phyloP scores from a whole-genome alignment of 2,113 vertebrate genomes.

The Desmodus rotundus region DNA sequence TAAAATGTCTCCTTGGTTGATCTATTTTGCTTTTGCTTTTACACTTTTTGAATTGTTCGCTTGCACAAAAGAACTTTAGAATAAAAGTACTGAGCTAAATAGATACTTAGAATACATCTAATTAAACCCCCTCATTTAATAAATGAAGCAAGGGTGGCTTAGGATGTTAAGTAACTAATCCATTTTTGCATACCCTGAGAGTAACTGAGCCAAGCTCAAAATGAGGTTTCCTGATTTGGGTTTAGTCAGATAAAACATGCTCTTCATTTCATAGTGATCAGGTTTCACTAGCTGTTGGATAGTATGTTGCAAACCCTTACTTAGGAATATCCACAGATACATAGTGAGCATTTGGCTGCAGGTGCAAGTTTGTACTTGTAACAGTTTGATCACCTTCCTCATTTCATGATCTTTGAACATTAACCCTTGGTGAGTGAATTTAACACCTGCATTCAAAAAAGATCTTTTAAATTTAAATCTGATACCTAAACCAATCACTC shows the following conservation, averaged over 20 bases:
- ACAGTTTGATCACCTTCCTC: conserved; percentile 66
- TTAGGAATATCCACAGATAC: conserved; percentile 77
- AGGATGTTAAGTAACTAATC: not conserved
- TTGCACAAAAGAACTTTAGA: conserved; percentile 2
- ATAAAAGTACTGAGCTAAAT: conserved; percentile 11
- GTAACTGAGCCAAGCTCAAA: conserved; percentile 8
- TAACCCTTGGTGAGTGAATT: conserved; percentile 5
- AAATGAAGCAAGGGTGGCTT: not conserved
- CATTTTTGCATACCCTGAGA: not conserved
- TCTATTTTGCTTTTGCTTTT: not conserved
- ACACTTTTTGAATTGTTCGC: not conserved
- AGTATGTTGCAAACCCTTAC: conserved; percentile 75
- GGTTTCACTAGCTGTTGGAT: conserved; percentile 72
- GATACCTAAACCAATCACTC: not conserved
- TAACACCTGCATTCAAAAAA: not conserved
- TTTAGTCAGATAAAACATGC: conserved; percentile 25
- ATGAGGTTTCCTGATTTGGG: not conserved
- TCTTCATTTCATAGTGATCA: conserved; percentile 73
- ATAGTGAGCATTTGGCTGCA: conserved; percentile 73
- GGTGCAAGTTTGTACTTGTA: conserved; percentile 74
- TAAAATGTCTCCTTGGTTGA: conserved; percentile 13
- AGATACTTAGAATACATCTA: conserved; percentile 28
- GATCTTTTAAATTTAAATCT: conserved; percentile 1
- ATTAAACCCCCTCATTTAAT: not conserved
- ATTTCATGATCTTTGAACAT: conserved; percentile 69